Percentiles rank a stretch among this genome's conserved stretches.
Evolutionary conservation across 1,140 invertebrate genomes (phyloP).

Genomic region (Drosophila ficusphila): DNA sequence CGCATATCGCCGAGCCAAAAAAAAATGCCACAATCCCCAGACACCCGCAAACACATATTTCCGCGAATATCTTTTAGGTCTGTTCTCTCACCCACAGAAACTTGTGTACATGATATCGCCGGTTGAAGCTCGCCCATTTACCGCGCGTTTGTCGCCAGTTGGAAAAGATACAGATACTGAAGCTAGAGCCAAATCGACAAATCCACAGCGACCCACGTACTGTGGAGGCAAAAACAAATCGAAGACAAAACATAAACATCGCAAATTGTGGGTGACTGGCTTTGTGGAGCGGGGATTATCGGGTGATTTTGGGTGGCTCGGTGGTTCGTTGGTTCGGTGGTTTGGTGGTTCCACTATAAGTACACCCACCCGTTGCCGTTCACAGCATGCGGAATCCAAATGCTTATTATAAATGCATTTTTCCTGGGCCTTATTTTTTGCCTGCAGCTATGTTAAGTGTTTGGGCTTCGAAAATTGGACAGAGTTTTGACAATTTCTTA

Average conservation of each 20-base stretch:
- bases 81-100: slow-evolving; percentile 23
- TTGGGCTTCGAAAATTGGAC: slow-evolving; percentile 7
- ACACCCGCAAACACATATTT: slow-evolving; percentile 16
- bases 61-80: slow-evolving; percentile 23
- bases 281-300: not conserved
- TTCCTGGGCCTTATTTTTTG: not conserved
- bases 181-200: slow-evolving; percentile 17
- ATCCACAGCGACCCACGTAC: slow-evolving; percentile 66
- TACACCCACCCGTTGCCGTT: slow-evolving; percentile 46
- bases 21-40: slow-evolving; percentile 8
- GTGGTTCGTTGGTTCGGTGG: not conserved
- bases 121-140: slow-evolving; percentile 54
- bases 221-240: slow-evolving; percentile 65
- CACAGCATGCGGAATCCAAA: slow-evolving; percentile 54
- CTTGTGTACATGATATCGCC: slow-evolving; percentile 55
- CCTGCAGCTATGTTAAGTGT: not conserved
- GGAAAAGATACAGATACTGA: slow-evolving; percentile 11
- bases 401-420: slow-evolving; percentile 48
- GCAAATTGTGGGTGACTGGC: slow-evolving; percentile 26
- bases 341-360: slow-evolving; percentile 1
- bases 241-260: slow-evolving; percentile 71
- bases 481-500: slow-evolving; percentile 31
- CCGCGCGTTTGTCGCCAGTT: slow-evolving; percentile 16
- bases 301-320: not conserved
- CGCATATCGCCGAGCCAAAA: slow-evolving; percentile 30